Conservation (phyloP, 2,797 vertebrate species). For the Clarias fuscus region DNA sequence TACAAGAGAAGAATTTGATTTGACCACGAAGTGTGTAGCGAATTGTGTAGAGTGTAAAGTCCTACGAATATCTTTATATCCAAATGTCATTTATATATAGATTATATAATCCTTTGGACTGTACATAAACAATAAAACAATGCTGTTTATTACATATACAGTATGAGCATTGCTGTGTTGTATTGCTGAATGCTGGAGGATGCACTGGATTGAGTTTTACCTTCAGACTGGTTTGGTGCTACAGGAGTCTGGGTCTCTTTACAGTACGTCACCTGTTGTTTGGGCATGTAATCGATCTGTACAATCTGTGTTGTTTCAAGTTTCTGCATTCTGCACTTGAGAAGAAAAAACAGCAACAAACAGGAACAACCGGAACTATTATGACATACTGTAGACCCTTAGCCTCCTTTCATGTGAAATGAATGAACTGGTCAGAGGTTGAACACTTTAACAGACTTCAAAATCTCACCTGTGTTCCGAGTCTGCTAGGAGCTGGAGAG, state of each 20-base stretch:
- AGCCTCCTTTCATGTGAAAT: not conserved
- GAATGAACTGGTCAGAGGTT: not conserved
- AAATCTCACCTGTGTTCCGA: slow-evolving; percentile 86
- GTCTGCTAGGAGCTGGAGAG: slow-evolving; percentile 86
- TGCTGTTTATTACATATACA: not conserved
- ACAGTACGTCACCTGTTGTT: slow-evolving; percentile 82
- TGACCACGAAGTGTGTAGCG: not conserved
- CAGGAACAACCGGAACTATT: not conserved
- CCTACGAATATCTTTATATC: not conserved
- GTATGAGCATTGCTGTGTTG: not conserved
- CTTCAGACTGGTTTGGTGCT: slow-evolving; percentile 79
- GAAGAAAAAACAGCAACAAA: slow-evolving; percentile 3
- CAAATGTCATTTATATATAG: not conserved
- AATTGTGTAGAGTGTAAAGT: not conserved
- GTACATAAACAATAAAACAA: not conserved
- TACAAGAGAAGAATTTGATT: slow-evolving; percentile 22
- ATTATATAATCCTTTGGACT: not conserved
- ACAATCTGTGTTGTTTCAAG: slow-evolving; percentile 84
- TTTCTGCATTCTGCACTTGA: slow-evolving; percentile 78
- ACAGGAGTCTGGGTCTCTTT: slow-evolving; percentile 87
- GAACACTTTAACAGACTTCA: slow-evolving; percentile 30
- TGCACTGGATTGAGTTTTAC: slow-evolving; percentile 61
- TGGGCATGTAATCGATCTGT: slow-evolving; percentile 85
- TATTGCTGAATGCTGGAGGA: not conserved
- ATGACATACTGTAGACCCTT: not conserved